Evolutionary conservation across 2,888 invertebrate species (phyloP), one percentile per base, ranked within the genome.

Genomic region (Thera obeliscata): DNA sequence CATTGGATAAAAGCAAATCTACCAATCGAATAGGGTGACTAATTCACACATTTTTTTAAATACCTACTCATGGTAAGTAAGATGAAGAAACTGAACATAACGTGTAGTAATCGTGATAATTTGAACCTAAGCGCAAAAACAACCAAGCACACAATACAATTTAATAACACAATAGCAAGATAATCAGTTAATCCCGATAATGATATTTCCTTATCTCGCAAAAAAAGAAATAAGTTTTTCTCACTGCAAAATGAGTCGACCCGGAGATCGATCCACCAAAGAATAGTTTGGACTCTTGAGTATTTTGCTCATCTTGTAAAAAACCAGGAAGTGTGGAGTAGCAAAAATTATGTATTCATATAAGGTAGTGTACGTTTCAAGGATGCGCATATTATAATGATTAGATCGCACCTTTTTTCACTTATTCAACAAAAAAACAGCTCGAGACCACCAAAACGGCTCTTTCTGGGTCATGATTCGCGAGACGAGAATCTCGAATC

Each of bases 241-340:
- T 67, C 36, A 65, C 62, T 59, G 61, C 49, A 61, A 65, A 63
- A 57, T 62, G 41, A 63, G 50, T 65, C 68, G 71, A 75, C 73
- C 75, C 77, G 75, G 75, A 75, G 69, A 61, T 70, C 70, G 66
- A 70, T 72, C 67, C 36, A 67, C 36, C 33, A 22, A 22, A n/a
- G 56, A 56, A 41, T 70, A 67, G 57, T 61, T 59, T 76, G 72
- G 76, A 79, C 72, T 74, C 3, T 78, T 78, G 75, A 75, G 69
- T 67, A 76, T 77, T 76, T 73, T 70, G 69, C 58, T 75, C 75
- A 80, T 78, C 72, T 73, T 7, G 75, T 78, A 87, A 87, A 85
- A 80, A 81, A 83, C 71, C 74, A 86, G 88, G 87, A 89, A 87
- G 81, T 79, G 67, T 73, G 78, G 67, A 72, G 76, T 73, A 72